Evolutionary conservation across 35 echinoderm and acorn worm genomes (phyloP).

Genomic region (Apostichopus parvimensis): DNA sequence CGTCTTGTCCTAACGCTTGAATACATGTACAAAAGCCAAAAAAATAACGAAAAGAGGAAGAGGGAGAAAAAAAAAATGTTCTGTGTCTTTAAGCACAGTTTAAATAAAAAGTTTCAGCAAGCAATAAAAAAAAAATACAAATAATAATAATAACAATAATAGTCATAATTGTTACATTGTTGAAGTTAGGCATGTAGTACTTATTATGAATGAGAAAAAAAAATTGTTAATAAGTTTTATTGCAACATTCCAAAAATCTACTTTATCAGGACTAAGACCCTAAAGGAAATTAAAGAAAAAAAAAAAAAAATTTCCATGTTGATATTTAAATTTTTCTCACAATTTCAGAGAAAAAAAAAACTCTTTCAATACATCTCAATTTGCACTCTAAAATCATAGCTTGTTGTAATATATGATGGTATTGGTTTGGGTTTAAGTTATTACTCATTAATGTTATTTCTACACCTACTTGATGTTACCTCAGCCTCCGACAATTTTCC

Average conservation of each 20-base stretch:
- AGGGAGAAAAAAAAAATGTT: background rate
- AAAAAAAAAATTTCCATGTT: background rate
- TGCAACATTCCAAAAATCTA: slow-evolving; percentile 40
- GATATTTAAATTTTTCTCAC: background rate
- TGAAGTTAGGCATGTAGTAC: slow-evolving; percentile 9
- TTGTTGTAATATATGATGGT: no score
- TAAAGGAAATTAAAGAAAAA: background rate
- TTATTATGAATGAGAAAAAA: background rate
- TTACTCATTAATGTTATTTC: no score
- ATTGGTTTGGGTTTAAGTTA: no score
- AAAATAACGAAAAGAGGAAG: background rate
- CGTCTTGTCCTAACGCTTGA: background rate
- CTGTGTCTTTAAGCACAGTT: background rate
- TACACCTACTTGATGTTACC: no score
- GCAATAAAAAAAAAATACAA: background rate
- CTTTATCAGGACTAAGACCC: background rate
- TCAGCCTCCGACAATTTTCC: background rate
- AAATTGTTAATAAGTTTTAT: slow-evolving; percentile 20
- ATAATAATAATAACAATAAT: slow-evolving; percentile 4
- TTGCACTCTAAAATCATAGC: no score
- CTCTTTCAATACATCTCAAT: no score
- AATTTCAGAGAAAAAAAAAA: no score
- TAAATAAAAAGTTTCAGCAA: slow-evolving; percentile 24
- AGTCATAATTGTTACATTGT: background rate
- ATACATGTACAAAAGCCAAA: slow-evolving; percentile 33